Base-by-base conservation (phyloP, 1,140 invertebrate species). In the Drosophila auraria region DNA sequence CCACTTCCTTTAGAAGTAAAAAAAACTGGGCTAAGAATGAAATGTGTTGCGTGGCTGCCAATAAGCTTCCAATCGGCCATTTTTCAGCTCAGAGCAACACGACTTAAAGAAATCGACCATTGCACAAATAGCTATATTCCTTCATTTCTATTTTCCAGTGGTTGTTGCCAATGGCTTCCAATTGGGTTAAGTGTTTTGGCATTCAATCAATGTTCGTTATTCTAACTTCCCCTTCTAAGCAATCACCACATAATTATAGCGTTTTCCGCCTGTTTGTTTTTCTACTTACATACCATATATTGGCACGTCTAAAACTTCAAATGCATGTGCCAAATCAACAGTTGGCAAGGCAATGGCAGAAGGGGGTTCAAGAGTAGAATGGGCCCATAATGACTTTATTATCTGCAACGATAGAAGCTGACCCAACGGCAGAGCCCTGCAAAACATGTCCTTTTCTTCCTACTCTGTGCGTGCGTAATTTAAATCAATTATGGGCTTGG, bases 151-250 rank as follows among this genome's bases (percentile, higher is more conserved):
- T 44, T 84, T 79, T 83, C 83, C 82, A 87, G 68, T 83, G 86
- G 53, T 87, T 82, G 79, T 70, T 70, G 79, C 75, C 76, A 87
- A 87, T 65, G 59, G 54, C 66, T 87, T 83, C 62, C 76, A 83
- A 80, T 87, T 87, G 80, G 83, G 83, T 87, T 87, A 87, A 87
- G 83, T 87, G 80, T 77, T 77, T 76, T 87, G 83, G 75, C 80
- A 78, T 87, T 87, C 80, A 77, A 87, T 87, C 83, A 83, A 83
- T 79, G 78, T 60, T 23, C 36, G 54, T 36, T 50, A 57, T 59
- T 42, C 53, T 20, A 63, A 23, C 74, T 49, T 17, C 49, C 30
- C 27, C 51, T 33, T 49, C 64, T 7, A 23, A 42, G 33, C 44
- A 51, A 30, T 51, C 47, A 8, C 47, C 50, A 61, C 25, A 87